Conservation (phyloP, 2,888 invertebrate species). For the Dinocampus coccinellae region DNA sequence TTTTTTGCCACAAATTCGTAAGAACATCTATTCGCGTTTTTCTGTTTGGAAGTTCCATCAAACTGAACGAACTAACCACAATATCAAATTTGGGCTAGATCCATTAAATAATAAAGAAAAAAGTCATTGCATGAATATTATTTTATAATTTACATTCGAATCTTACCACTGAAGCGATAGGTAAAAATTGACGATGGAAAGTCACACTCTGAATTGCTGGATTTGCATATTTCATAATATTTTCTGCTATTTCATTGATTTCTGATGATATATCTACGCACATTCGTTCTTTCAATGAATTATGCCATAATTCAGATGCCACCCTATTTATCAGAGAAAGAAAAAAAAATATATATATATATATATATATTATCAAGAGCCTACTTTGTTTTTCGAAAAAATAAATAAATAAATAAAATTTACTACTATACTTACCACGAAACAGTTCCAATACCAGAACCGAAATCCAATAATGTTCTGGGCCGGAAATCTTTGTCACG, state of each 20-base stretch:
- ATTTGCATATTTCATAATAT: slow-evolving; percentile 77
- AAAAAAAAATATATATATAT: slow-evolving; percentile 26
- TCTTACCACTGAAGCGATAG: slow-evolving; percentile 73
- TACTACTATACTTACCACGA: slow-evolving; percentile 74
- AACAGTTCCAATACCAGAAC: slow-evolving; percentile 90
- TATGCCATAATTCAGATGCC: slow-evolving; percentile 79
- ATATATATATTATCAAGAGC: too few relatives aligned
- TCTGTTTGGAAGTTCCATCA: slow-evolving; percentile 83
- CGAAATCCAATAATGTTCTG: slow-evolving; percentile 87
- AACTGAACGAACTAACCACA: slow-evolving; percentile 83
- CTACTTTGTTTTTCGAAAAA: too few relatives aligned
- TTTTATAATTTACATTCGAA: slow-evolving; percentile 26
- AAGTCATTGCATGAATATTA: slow-evolving; percentile 55
- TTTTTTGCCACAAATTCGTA: slow-evolving; percentile 88
- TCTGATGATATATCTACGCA: slow-evolving; percentile 85
- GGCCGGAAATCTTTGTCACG: slow-evolving; percentile 80
- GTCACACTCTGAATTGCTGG: slow-evolving; percentile 73
- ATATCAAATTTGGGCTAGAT: slow-evolving; percentile 79
- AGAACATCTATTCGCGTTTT: slow-evolving; percentile 78
- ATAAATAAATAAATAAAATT: too few relatives aligned
- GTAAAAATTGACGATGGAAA: slow-evolving; percentile 86
- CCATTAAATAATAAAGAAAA: slow-evolving; percentile 28
- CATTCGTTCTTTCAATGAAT: slow-evolving; percentile 83
- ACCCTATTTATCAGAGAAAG: slow-evolving; percentile 72
- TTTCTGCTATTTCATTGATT: slow-evolving; percentile 86